Evolutionary conservation across 1,140 invertebrate genomes (phyloP).

Genomic region (Caerostris extrusa): DNA sequence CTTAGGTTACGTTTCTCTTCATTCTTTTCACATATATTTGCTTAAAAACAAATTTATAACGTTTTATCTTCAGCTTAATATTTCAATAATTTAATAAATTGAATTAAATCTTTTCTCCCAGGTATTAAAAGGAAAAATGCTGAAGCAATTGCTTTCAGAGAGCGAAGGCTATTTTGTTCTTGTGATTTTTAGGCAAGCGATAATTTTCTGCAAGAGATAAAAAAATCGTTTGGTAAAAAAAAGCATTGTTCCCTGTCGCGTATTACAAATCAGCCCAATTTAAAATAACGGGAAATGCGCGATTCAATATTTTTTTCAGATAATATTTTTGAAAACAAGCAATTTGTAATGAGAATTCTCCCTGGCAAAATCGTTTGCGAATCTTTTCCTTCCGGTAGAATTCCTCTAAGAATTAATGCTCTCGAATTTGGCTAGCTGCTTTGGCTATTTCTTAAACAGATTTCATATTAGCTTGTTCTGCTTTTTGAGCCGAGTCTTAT

Average conservation of each 20-base stretch:
- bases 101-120: not conserved
- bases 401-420: not conserved
- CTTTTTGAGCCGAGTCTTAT: not conserved
- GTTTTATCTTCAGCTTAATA: not conserved
- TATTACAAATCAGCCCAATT: not conserved
- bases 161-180: not conserved
- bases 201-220: no score
- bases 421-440: not conserved
- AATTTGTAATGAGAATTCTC: conserved; percentile 1
- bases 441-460: not conserved
- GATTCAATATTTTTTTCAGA: not conserved
- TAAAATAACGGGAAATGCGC: not conserved
- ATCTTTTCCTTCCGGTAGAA: not conserved
- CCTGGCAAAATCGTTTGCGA: not conserved
- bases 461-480: not conserved
- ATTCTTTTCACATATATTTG: not conserved
- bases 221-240: no score
- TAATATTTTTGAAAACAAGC: not conserved
- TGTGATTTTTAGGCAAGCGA: not conserved
- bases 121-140: not conserved
- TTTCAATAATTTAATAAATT: not conserved
- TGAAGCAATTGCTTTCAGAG: not conserved
- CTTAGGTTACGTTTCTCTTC: no score
- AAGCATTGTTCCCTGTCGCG: not conserved
- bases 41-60: not conserved